Percentiles rank a stretch among this genome's conserved stretches.
phyloP scores from a whole-genome alignment of 2,888 invertebrate species.

The Megastigmus dorsalis region DNA sequence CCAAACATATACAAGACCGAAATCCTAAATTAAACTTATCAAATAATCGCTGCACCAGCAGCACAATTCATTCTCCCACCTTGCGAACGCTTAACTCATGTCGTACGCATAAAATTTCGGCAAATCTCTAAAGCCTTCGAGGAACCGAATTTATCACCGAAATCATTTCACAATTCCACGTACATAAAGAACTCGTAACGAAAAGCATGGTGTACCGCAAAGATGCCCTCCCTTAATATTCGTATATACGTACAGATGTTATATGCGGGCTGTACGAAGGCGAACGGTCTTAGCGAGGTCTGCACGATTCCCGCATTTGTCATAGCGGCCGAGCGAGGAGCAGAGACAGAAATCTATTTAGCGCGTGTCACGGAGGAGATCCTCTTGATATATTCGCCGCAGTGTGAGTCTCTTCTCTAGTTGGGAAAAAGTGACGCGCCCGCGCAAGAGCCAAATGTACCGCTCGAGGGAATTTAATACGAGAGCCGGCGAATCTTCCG shows the following conservation, averaged over 20 bases:
- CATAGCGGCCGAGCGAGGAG: slow-evolving; percentile 22
- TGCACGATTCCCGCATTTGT: slow-evolving; percentile 52
- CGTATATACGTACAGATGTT: too few species aligned
- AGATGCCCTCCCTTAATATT: too few species aligned
- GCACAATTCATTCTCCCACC: too few species aligned
- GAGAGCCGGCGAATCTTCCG: not conserved
- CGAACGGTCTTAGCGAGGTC: slow-evolving; percentile 6
- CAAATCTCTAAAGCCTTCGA: not conserved
- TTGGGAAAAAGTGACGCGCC: too few species aligned
- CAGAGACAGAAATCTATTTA: slow-evolving; percentile 47
- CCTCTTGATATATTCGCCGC: slow-evolving; percentile 24
- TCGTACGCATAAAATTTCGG: too few species aligned
- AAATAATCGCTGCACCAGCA: too few species aligned
- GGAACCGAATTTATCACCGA: not conserved
- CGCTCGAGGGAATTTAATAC: not conserved
- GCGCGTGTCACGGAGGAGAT: slow-evolving; percentile 37
- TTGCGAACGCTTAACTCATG: too few species aligned
- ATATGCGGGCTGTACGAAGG: slow-evolving; percentile 24
- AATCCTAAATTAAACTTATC: too few species aligned
- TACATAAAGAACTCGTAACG: too few species aligned
- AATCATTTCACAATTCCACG: not conserved
- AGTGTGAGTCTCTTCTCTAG: too few species aligned
- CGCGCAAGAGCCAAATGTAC: not conserved
- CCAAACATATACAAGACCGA: too few species aligned
- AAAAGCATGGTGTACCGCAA: too few species aligned